Evolutionary conservation across 2,113 vertebrate species (phyloP).

Genomic region (Nycticryphes semicollaris): DNA sequence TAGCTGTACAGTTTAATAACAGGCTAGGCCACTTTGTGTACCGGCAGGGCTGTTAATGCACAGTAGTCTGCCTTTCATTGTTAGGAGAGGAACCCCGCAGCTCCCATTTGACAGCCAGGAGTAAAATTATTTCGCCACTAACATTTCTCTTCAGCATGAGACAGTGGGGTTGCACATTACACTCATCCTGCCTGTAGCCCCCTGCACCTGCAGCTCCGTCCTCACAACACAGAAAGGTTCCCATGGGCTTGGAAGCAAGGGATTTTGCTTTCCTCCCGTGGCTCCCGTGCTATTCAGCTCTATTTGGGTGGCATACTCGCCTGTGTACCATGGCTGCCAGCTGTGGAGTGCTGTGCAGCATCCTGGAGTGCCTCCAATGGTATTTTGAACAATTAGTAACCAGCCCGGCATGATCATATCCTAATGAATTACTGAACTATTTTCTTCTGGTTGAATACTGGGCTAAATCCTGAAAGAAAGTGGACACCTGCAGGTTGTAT

Average conservation of each 20-base stretch:
- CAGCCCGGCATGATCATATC: slow-evolving; percentile 65
- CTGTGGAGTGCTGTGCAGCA: slow-evolving; percentile 62
- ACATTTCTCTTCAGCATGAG: slow-evolving; percentile 22
- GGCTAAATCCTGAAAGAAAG: slow-evolving; percentile 63
- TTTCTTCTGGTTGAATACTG: slow-evolving; percentile 63
- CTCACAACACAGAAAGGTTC: slow-evolving; percentile 35
- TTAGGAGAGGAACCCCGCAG: slow-evolving; percentile 47
- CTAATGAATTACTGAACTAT: slow-evolving; percentile 67
- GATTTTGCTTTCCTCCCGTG: slow-evolving; percentile 4
- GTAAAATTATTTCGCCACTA: slow-evolving; percentile 37
- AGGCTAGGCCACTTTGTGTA: slow-evolving; percentile 57
- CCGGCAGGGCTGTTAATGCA: slow-evolving; percentile 61
- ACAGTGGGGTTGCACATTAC: not conserved
- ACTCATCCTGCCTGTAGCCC: slow-evolving; percentile 38
- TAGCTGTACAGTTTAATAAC: slow-evolving; percentile 67
- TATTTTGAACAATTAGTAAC: slow-evolving; percentile 67
- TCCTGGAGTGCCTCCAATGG: slow-evolving; percentile 67
- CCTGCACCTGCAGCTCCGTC: slow-evolving; percentile 55
- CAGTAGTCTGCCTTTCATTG: slow-evolving; percentile 58
- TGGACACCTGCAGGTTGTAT: slow-evolving; percentile 64
- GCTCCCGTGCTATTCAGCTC: slow-evolving; percentile 45
- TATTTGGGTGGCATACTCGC: slow-evolving; percentile 61
- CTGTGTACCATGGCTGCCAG: slow-evolving; percentile 48
- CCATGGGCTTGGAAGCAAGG: slow-evolving; percentile 43
- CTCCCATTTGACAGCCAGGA: slow-evolving; percentile 62